Evolutionary conservation across 2,113 vertebrate genomes (phyloP).

Genomic region (Mirounga angustirostris): DNA sequence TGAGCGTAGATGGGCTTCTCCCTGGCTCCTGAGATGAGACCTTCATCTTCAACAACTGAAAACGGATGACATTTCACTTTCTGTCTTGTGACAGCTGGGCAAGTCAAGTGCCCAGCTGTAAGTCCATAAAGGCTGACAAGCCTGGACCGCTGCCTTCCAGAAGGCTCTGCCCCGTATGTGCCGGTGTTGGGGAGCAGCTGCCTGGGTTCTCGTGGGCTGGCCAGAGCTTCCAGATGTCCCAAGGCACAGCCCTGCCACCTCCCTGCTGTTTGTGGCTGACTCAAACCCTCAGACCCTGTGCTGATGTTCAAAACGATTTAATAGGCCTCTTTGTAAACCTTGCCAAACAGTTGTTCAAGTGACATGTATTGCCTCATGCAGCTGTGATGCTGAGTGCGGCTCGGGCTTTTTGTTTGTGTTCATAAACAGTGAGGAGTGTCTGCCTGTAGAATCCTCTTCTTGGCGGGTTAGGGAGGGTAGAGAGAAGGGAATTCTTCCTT

Average conservation of each 20-base stretch:
- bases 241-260: conserved; percentile 81
- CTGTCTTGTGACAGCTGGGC: background rate
- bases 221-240: conserved; percentile 81
- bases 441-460: background rate
- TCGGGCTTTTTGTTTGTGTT: conserved; percentile 79
- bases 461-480: background rate
- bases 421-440: conserved; percentile 78
- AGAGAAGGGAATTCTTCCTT: background rate
- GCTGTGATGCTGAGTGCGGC: conserved; percentile 68
- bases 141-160: background rate
- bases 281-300: conserved; percentile 74
- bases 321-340: conserved; percentile 84
- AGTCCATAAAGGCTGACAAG: background rate
- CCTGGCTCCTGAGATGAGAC: background rate
- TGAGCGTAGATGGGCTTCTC: background rate
- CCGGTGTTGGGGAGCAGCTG: background rate
- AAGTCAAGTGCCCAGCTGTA: background rate
- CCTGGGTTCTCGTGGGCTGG: background rate
- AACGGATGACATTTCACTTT: background rate
- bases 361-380: conserved; percentile 78
- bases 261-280: conserved; percentile 77
- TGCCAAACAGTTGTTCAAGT: conserved; percentile 80
- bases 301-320: conserved; percentile 83
- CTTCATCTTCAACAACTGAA: background rate
- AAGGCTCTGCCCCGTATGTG: background rate